Evolutionary conservation across 2,113 vertebrate species (phyloP).

Genomic region (Epinephelus lanceolatus): DNA sequence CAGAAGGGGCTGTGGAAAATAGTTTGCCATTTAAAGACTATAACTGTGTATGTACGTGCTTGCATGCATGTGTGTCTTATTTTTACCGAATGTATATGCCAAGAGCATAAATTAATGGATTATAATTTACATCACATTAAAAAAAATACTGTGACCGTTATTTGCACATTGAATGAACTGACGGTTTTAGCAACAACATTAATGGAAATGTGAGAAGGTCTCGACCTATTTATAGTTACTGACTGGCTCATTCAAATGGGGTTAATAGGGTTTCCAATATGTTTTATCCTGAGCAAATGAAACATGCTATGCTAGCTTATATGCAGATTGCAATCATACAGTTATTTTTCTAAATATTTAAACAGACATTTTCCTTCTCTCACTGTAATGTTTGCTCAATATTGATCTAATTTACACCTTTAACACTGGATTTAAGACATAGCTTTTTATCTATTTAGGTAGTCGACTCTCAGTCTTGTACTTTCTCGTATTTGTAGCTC

Average conservation of each 20-base stretch:
- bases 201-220: constrained; percentile 41
- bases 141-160: background rate
- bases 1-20: constrained; percentile 24
- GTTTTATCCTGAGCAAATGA: constrained; percentile 28
- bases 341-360: background rate
- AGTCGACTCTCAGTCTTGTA: background rate
- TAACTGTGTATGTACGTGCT: constrained; percentile 1
- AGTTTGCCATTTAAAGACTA: background rate
- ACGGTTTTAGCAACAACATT: constrained; percentile 9
- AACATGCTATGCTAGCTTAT: background rate
- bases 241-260: constrained; percentile 39
- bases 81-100: background rate
- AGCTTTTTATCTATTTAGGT: background rate
- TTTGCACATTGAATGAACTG: background rate
- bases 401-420: background rate
- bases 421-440: background rate
- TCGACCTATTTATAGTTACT: constrained; percentile 21
- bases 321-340: background rate
- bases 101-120: background rate
- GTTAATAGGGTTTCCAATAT: constrained; percentile 52
- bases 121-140: background rate
- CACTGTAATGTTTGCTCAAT: background rate
- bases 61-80: constrained; percentile 6
- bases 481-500: background rate
- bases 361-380: background rate